phyloP scores from a whole-genome alignment of 2,888 invertebrate genomes.

The Orgyia antiqua region DNA sequence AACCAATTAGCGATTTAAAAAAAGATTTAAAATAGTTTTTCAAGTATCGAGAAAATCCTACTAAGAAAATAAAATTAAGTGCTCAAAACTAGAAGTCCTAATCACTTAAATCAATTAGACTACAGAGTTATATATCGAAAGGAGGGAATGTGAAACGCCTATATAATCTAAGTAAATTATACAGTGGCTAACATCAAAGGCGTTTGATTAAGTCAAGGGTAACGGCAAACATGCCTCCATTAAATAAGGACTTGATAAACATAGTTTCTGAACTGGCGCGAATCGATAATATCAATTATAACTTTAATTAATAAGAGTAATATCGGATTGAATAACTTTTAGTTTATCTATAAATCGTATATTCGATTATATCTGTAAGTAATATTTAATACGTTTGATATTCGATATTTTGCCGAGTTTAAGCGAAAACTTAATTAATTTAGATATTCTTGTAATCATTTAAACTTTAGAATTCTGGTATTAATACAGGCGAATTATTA shows the following conservation, averaged over 20 bases:
- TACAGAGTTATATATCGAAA: conserved; percentile 4
- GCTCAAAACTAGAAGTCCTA: not conserved
- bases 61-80: too few relatives aligned
- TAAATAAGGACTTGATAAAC: conserved; percentile 6
- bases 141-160: conserved; percentile 6
- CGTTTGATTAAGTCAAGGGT: conserved; percentile 25
- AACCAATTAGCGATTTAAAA: too few relatives aligned
- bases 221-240: conserved; percentile 23
- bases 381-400: conserved; percentile 13
- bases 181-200: conserved; percentile 24
- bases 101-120: conserved; percentile 1
- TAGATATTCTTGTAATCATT: too few relatives aligned
- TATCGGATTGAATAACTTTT: conserved; percentile 7
- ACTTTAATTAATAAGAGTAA: conserved; percentile 10
- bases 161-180: conserved; percentile 15
- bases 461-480: too few relatives aligned
- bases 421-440: conserved; percentile 1
- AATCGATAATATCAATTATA: conserved; percentile 13
- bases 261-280: conserved; percentile 4
- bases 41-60: too few relatives aligned
- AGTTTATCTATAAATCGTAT: conserved; percentile 1
- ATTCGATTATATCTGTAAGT: conserved; percentile 3
- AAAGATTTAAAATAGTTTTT: too few relatives aligned
- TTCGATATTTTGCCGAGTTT: conserved; percentile 11
- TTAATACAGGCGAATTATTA: too few relatives aligned